These are phyloP conservation scores for Adrianichthys oophorus DNA, from an alignment of 2,797 vertebrate species.

Conservation along the genomic window DNA sequence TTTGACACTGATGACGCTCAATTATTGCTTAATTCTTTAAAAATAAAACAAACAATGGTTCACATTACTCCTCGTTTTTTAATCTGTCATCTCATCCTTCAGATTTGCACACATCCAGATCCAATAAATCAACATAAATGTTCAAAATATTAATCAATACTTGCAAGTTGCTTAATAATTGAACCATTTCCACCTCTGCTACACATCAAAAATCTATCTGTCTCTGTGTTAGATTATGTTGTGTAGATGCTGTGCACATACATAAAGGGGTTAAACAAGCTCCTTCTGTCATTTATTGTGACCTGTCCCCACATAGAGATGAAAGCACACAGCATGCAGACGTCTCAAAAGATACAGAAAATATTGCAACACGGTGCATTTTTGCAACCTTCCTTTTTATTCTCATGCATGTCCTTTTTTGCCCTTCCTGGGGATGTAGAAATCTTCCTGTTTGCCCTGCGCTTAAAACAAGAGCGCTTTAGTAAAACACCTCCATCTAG, in stretches of 20 bases:
- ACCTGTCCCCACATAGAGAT: slow-evolving; percentile 28
- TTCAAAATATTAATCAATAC: no score
- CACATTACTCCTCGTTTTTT: no score
- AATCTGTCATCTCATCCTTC: no score
- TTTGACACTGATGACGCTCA: no score
- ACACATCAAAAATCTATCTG: not conserved
- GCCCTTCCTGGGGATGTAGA: slow-evolving; percentile 61
- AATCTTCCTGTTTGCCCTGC: slow-evolving; percentile 58
- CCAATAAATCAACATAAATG: no score
- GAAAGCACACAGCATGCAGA: slow-evolving; percentile 11
- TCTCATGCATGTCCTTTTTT: slow-evolving; percentile 54
- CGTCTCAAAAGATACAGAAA: not conserved
- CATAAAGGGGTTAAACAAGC: slow-evolving; percentile 14
- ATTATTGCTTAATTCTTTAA: no score
- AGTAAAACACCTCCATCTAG: slow-evolving; percentile 50
- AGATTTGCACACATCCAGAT: no score
- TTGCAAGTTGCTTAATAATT: not conserved
- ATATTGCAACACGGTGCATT: not conserved
- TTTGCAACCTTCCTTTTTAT: not conserved
- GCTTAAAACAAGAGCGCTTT: slow-evolving; percentile 44
- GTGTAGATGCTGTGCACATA: not conserved
- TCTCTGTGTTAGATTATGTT: not conserved
- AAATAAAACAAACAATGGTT: no score
- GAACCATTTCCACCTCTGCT: not conserved
- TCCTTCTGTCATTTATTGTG: slow-evolving; percentile 45